Conservation (phyloP, 2,797 vertebrate species). For the Stomatorhinus walkeri region DNA sequence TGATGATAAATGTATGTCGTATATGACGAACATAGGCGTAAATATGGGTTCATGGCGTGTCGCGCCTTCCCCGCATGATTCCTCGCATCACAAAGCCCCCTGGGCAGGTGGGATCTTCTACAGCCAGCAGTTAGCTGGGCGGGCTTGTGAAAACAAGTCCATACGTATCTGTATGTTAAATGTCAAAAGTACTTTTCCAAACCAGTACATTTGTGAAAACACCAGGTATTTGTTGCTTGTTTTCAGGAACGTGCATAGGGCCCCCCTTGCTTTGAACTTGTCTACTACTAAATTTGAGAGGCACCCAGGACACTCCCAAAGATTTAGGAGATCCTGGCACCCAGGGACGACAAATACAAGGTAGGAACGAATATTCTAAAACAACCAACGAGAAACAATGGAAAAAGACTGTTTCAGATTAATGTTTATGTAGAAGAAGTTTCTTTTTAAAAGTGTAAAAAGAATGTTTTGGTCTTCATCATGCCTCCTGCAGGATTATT, state of each 20-base stretch:
- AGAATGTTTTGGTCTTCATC: not conserved
- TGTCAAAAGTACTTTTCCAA: not conserved
- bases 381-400: not conserved
- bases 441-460: not conserved
- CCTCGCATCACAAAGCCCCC: not conserved
- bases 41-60: not conserved
- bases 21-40: not conserved
- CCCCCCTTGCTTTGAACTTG: not conserved
- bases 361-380: not conserved
- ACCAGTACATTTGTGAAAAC: not conserved
- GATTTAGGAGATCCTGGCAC: not conserved
- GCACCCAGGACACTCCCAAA: not conserved
- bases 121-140: not conserved
- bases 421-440: not conserved
- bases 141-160: slow-evolving; percentile 1
- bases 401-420: not conserved
- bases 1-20: not conserved
- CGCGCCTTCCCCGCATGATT: not conserved
- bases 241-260: not conserved
- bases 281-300: not conserved
- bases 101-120: not conserved
- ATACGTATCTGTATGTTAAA: not conserved
- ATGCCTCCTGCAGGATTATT: not conserved
- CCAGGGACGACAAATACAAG: not conserved
- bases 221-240: not conserved